phyloP scores from a whole-genome alignment of 2,888 invertebrate genomes.

The Eupsilia transversa region DNA sequence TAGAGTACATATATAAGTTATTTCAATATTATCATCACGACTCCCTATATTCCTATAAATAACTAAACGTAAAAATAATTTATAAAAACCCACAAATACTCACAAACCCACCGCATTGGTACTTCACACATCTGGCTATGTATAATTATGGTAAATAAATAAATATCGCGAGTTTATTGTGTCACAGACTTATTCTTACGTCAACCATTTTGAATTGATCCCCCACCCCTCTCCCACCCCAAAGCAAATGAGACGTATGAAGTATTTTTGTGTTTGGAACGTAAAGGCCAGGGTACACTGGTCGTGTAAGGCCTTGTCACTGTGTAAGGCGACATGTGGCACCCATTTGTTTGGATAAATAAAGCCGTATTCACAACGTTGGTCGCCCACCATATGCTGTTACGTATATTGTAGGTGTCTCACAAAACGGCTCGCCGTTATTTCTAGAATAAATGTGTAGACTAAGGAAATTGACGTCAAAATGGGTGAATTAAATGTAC shows the following conservation, averaged over 20 bases:
- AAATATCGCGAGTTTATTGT: slow-evolving; percentile 86
- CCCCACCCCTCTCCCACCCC: slow-evolving; percentile 43
- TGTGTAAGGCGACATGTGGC: slow-evolving; percentile 86
- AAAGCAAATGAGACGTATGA: neutral
- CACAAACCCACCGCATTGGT: slow-evolving; percentile 63
- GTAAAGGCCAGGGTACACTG: slow-evolving; percentile 67
- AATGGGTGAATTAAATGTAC: slow-evolving; percentile 23
- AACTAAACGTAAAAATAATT: slow-evolving; percentile 30
- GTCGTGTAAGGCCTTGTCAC: slow-evolving; percentile 84
- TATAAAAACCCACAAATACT: slow-evolving; percentile 53
- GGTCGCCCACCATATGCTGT: slow-evolving; percentile 79
- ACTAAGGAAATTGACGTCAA: slow-evolving; percentile 17
- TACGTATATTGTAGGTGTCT: slow-evolving; percentile 58
- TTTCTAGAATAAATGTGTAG: slow-evolving; percentile 44
- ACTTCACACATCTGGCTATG: slow-evolving; percentile 84
- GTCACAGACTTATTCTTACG: slow-evolving; percentile 81
- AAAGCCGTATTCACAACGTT: slow-evolving; percentile 80
- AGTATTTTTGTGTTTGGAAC: slow-evolving; percentile 18
- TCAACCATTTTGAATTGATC: slow-evolving; percentile 68
- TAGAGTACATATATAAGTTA: neutral
- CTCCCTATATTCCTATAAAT: slow-evolving; percentile 9
- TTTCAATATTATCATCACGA: neutral
- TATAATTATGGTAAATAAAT: slow-evolving; percentile 86
- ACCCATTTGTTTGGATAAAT: slow-evolving; percentile 88
- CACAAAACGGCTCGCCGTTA: slow-evolving; percentile 46